Conservation (phyloP, 2,113 vertebrate species). For the Poicephalus gulielmi region DNA sequence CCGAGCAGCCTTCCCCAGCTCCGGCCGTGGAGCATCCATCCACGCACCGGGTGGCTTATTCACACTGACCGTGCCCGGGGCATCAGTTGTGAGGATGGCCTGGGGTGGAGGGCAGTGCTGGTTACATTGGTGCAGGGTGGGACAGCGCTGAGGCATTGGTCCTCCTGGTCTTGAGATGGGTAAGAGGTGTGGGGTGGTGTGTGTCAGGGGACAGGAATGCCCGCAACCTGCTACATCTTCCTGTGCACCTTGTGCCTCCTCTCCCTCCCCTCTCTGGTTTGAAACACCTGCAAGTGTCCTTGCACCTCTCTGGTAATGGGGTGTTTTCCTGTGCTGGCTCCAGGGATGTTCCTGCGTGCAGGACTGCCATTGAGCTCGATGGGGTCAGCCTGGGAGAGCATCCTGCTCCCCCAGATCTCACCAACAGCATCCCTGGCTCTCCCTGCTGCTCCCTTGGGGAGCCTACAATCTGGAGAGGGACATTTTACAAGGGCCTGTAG, state of each 20-base stretch:
- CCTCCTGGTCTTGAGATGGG: background rate
- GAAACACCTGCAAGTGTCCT: background rate
- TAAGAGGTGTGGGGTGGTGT: rapidly evolving
- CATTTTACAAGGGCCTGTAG: background rate
- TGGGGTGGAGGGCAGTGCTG: rapidly evolving
- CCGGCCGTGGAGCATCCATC: background rate
- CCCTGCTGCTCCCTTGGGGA: background rate
- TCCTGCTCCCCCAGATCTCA: background rate
- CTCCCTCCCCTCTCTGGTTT: background rate
- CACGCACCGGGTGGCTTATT: rapidly evolving
- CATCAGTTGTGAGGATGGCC: rapidly evolving
- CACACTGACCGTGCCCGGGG: rapidly evolving
- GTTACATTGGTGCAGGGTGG: rapidly evolving
- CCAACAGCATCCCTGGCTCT: background rate
- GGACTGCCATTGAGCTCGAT: background rate
- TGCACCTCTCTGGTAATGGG: background rate
- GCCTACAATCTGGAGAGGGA: background rate
- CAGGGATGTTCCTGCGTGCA: background rate
- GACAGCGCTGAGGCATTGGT: background rate
- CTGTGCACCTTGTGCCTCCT: background rate
- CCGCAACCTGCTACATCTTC: background rate
- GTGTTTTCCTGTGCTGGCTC: rapidly evolving
- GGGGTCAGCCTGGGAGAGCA: background rate
- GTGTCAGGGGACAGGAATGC: background rate
- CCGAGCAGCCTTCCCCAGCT: background rate